Base-by-base conservation (phyloP, 2,888 invertebrate species). In the Chymomyza caudatula region DNA sequence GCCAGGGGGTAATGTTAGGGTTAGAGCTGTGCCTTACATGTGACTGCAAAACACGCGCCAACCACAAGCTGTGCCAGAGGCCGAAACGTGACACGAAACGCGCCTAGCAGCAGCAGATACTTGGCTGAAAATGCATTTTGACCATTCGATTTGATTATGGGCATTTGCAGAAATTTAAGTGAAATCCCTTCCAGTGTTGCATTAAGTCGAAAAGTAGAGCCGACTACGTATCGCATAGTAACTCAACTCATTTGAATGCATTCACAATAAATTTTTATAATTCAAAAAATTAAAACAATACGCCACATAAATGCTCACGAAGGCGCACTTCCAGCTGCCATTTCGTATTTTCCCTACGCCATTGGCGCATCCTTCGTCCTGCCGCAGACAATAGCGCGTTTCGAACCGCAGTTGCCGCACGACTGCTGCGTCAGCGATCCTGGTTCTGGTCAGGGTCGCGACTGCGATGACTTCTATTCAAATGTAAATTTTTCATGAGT, bases 401-500 rank as follows among this genome's bases (percentile, higher is more conserved):
- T 37, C 29, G 29, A 37, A 11, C 29, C 29, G 29, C 29, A 37
- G 3, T 37, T 37, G 29, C 11, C 11, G 29, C 29, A 37, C 25
- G 25, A 25, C 4, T 5, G 25, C 1, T 25, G 25, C 25, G 25
- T 5, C 6, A 5, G 3, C 15, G 13, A 2, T 22, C 20, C 20
- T 20, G 17, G 19, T 19, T 57, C 4, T 43, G 15, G 22, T 57
- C 43, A 20, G 44, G 19, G 19, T 55, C 29, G 47, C 25, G 37
- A 6, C 47, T 17, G 20, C 19, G 51, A 54, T 64, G 61, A 56
- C 43, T 25, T 70, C 84, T 86, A 86, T 86, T 84, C 84, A 84
- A 84, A 84, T 84, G 84, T 86, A 86, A 84, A 84, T 84, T 86
- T 81, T 84, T 73, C 74, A 83, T 77, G 73, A 71, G 68, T 72